Base-by-base conservation (phyloP, 1,140 invertebrate species). In the Gyrodactylus bullatarudis region DNA sequence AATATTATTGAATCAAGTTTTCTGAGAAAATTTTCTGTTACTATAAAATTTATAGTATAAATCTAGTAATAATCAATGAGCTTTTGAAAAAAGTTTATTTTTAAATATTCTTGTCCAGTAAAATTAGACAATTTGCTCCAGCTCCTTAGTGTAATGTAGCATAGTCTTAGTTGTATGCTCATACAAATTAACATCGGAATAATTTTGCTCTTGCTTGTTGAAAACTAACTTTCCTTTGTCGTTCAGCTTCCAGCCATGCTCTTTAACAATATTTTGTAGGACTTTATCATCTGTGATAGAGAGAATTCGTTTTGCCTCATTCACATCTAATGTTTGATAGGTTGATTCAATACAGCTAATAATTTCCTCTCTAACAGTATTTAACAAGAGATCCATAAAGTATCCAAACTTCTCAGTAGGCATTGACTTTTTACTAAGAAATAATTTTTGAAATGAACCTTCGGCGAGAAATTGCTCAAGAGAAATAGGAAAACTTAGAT, bases 391-490 rank as follows among this genome's bases (percentile, higher is more conserved):
- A 77, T 96, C 90, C 83, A 98, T 97, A 79, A 99, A 99, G 76
- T 91, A 89, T 74, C 88, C 91, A 80, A 96, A 98, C 73, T 87
- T 89, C 74, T 88, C 87, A 16, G 91, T 89, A 70, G 94, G 94
- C n/a, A 96, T 91, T 82, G 92, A 92, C 68, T 86, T 88, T 83
- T 92, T 86, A 1, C 87, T 87, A 68, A 89, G 80, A 78, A 89
- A 89, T 74, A 89, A 88, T 82, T 98, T 98, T 79, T 97, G 97
- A 78, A 97, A 99, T 74, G 89, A 91, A 26, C 95, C 94, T 82
- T 98, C 95, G 92, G 98, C 98, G 68, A 98, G 84, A 82, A 92
- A 96, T 78, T 98, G 94, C 78, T 99, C 94, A 76, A 99, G 84
- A 26, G 89, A 89, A 0, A 98, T 84, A 0, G 94, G 91, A 80